Conservation (phyloP, 2,797 vertebrate species). For the Rhinogobio ventralis region DNA sequence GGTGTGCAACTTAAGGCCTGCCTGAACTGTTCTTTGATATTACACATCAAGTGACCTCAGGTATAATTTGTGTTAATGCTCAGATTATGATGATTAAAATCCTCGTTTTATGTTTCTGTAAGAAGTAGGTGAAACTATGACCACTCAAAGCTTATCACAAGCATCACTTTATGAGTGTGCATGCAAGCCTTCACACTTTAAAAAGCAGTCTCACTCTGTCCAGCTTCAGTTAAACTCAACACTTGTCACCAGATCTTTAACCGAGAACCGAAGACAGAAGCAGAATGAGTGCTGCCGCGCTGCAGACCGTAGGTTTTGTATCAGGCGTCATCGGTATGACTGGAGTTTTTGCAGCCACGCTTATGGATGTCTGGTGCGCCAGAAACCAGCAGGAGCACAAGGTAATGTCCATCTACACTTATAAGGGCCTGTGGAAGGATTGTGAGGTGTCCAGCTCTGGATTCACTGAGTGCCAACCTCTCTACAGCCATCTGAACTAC, state of each 20-base stretch:
- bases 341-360: slow-evolving; percentile 82
- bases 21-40: neutral
- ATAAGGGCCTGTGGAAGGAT: slow-evolving; percentile 90
- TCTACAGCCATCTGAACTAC: slow-evolving; percentile 88
- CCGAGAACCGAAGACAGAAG: neutral
- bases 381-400: slow-evolving; percentile 86
- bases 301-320: slow-evolving; percentile 86
- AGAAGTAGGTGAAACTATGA: slow-evolving; percentile 28
- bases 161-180: slow-evolving; percentile 17
- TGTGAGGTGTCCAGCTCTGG: slow-evolving; percentile 86
- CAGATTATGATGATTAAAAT: slow-evolving; percentile 23
- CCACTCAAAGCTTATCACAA: slow-evolving; percentile 15
- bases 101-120: slow-evolving; percentile 10
- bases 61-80: slow-evolving; percentile 52
- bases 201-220: slow-evolving; percentile 43
- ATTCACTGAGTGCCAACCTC: slow-evolving; percentile 86
- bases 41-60: slow-evolving; percentile 30
- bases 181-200: slow-evolving; percentile 23
- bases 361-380: slow-evolving; percentile 87
- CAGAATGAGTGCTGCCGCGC: slow-evolving; percentile 82
- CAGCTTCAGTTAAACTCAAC: slow-evolving; percentile 12
- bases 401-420: slow-evolving; percentile 85
- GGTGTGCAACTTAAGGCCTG: neutral
- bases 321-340: slow-evolving; percentile 79
- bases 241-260: slow-evolving; percentile 12